Evolutionary conservation across 2,113 vertebrate species (phyloP), one percentile per base, ranked within the genome.

Genomic region (Choloepus hoffmanni): DNA sequence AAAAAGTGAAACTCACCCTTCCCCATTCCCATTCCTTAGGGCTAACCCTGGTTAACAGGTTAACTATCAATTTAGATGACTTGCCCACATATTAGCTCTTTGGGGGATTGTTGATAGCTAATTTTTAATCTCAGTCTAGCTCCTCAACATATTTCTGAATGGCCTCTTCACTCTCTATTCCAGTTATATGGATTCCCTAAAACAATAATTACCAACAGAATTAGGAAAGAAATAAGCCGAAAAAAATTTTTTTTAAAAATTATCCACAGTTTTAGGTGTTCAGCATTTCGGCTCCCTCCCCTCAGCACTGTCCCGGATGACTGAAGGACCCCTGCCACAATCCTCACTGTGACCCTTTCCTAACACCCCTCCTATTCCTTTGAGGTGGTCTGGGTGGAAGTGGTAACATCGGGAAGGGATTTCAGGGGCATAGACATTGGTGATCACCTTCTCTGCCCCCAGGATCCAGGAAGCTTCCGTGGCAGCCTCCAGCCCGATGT

Each of bases 391-490:
- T 93, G 23, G 8, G 21, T 58, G 9, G 55, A 48, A 33, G 3
- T 16, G 23, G 62, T 72, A 48, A 76, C 12, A 9, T 55, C 63
- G 19, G 50, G 50, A 23, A 62, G 58, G 72, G 63, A 11, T 76
- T 84, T 79, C 33, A 19, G 63, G 36, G 50, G 0, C 50, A 30
- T 10, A 45, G 68, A 10, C 86, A 24, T n/a, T 40, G 10, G 63
- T 97, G 67, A 96, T 84, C n/a, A 72, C 53, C 67, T 36, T 4
- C 26, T 94, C 60, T 92, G 12, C 90, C 60, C 48, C 23, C 72
- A 96, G 96, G 84, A 92, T 68, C 89, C 45, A 30, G 76, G 84
- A 63, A 50, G 50, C 60, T 76, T 90, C 89, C 33, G 18, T 26
- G 79, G 48, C 26, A 48, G 33, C 55, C 36, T 73, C 60, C 95